Base-by-base conservation (phyloP, 1,140 invertebrate genomes). In the Drosophila busckii region DNA sequence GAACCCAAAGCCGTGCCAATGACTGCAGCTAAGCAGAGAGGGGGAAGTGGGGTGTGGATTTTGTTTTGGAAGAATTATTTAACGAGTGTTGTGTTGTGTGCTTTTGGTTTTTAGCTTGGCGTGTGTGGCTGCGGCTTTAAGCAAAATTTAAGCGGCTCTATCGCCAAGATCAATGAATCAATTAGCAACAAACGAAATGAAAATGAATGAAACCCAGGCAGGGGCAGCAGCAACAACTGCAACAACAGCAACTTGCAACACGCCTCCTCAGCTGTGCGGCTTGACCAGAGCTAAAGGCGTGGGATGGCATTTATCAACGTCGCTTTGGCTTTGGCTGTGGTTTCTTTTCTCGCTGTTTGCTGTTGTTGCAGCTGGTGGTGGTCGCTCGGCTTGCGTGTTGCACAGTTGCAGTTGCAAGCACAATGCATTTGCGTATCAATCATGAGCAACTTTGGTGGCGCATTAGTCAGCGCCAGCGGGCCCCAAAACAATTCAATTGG, bases 141-240 rank as follows among this genome's bases (percentile, higher is more conserved):
- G 23, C 15, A 15, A 13, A 17, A 54, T 40, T 22, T 31, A 16
- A 41, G 55, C 38, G 32, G 42, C 46, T 48, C 67, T 75, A 82
- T 82, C 75, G 65, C 61, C 75, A 82, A 82, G 75, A 82, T 82
- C 75, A 82, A 82, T 82, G 75, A 82, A 82, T 82, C 75, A 82
- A 82, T 82, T 82, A 82, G 75, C 73, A 38, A 2, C 68, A 78
- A 75, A 56, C 50, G 49, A 78, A 78, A 78, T 78, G 73, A 62
- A 76, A 78, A 78, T 75, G 70, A 69, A 75, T 75, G 70, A 75
- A 75, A 48, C 37, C 25, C 8, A 19, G 46, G 20, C 31, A 38
- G n/a, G n/a, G n/a, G n/a, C n/a, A n/a, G n/a, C n/a, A 66, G 46
- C 40, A 61, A 45, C 49, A 62, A 50, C 46, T 20, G 60, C 59